Evolutionary conservation across 2,113 vertebrate species (phyloP), one percentile per base, ranked within the genome.

Genomic region (Xiphias gladius): DNA sequence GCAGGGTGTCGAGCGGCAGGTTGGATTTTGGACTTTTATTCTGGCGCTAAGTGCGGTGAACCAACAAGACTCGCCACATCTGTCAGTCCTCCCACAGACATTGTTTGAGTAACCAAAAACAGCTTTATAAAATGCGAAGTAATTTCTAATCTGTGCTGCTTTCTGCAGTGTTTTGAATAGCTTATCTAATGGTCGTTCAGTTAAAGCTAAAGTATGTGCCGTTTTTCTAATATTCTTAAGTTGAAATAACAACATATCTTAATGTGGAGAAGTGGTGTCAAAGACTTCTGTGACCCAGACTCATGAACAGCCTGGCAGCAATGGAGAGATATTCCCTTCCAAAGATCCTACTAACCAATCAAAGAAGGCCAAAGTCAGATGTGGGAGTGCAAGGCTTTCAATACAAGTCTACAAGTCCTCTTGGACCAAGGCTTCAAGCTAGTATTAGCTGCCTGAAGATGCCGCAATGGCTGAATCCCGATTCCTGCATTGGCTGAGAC

Each of bases 11-110:
- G 8, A 61, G 28, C 28, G 28, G 16, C 37, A 59, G 64, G 61
- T 50, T 67, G 64, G 73, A 82, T 81, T n/a, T 19, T 80, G 73
- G 43, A 59, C 37, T 67, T 63, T 80, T 68, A 82, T 43, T 83
- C 48, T 57, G 54, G 71, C 7, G 32, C 43, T 63, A 75, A 81
- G 39, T 48, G 19, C 19, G 54, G 12, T 37, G 16, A 37, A 67
- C 76, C 58, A 19, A 32, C 50, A 55, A 32, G 41, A 82, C 26
- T 62, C 6, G 61, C 73, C 84, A 83, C 35, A 70, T 65, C 14
- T 57, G 64, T 77, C 66, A 46, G 61, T 62, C 19, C 58, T 63
- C 50, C 20, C 58, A 76, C 48, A 76, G 19, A 77, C 22, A 22
- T 43, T 72, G 43, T 65, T 57, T 28, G 24, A 39, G 41, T 63